Evolutionary conservation across 2,888 invertebrate species (phyloP).

Genomic region (Caenorhabditis panamensis): DNA sequence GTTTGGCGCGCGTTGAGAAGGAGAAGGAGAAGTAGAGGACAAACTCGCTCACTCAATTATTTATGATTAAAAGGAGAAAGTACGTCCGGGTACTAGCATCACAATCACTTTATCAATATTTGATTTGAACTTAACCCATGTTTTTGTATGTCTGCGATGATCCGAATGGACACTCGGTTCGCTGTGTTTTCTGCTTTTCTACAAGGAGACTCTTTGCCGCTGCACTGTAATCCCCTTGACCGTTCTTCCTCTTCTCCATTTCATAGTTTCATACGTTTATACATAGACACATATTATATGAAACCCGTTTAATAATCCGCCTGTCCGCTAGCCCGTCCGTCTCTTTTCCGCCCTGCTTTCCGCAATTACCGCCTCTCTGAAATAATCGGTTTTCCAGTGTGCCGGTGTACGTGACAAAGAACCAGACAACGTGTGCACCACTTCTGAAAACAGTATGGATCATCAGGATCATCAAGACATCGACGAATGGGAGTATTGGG

Average conservation of each 20-base stretch:
- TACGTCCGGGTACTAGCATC: slow-evolving; percentile 35
- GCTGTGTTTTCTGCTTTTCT: background rate
- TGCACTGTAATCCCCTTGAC: slow-evolving; percentile 26
- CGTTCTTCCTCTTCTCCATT: slow-evolving; percentile 19
- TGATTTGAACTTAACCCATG: slow-evolving; percentile 52
- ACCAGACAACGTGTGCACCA: too few species aligned
- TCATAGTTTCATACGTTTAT: slow-evolving; percentile 16
- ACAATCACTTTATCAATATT: slow-evolving; percentile 53
- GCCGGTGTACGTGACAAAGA: background rate
- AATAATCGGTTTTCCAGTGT: slow-evolving; percentile 12
- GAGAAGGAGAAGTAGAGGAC: slow-evolving; percentile 33
- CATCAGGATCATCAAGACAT: slow-evolving; percentile 21
- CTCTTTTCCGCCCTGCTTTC: slow-evolving; percentile 12
- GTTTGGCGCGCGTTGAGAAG: slow-evolving; percentile 11
- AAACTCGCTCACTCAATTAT: slow-evolving; percentile 38
- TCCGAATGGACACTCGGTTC: slow-evolving; percentile 11
- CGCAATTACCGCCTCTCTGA: slow-evolving; percentile 43
- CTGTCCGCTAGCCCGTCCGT: slow-evolving; percentile 32
- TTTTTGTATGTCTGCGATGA: slow-evolving; percentile 25
- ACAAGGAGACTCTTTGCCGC: too few species aligned
- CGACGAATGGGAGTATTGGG: slow-evolving; percentile 60
- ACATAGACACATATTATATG: slow-evolving; percentile 35
- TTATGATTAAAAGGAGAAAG: slow-evolving; percentile 47
- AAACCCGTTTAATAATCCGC: slow-evolving; percentile 59
- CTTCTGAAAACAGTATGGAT: too few species aligned